Conservation (phyloP, 2,888 invertebrate genomes). For the Phyto melanocephala region DNA sequence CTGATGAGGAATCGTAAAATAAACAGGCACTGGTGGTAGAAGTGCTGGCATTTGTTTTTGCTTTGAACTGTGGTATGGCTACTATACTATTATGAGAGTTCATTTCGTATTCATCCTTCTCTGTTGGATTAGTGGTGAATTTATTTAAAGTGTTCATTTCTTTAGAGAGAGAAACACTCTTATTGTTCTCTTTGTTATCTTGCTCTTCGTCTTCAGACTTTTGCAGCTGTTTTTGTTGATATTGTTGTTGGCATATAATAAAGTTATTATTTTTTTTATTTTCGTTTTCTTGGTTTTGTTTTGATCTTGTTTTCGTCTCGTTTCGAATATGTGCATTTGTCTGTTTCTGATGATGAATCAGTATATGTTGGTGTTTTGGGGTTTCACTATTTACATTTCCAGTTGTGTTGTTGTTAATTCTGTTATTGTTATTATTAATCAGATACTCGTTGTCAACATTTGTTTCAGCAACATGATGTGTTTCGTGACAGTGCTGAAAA, state of each 20-base stretch:
- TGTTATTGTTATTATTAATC: conserved; percentile 46
- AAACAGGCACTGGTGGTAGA: conserved; percentile 26
- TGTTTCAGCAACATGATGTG: conserved; percentile 47
- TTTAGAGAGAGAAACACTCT: too few relatives aligned
- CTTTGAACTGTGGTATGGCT: not conserved
- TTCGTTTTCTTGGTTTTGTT: conserved; percentile 72
- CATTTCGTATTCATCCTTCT: conserved; percentile 32
- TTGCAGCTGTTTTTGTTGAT: conserved; percentile 35
- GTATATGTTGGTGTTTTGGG: conserved; percentile 22
- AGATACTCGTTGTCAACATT: conserved; percentile 55
- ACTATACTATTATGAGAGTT: not conserved
- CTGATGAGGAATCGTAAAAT: conserved; percentile 54
- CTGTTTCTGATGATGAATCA: conserved; percentile 36
- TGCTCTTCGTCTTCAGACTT: conserved; percentile 25
- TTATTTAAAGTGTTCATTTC: conserved; percentile 37
- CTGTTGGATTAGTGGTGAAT: conserved; percentile 24
- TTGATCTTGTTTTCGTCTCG: conserved; percentile 70
- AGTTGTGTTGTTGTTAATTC: conserved; percentile 6
- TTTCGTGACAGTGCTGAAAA: conserved; percentile 47
- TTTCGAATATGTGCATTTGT: conserved; percentile 15
- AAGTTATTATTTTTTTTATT: conserved; percentile 65
- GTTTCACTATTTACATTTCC: conserved; percentile 42
- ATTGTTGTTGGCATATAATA: conserved; percentile 44
- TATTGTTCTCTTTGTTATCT: too few relatives aligned
- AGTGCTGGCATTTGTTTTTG: conserved; percentile 15